Evolutionary conservation across 2,113 vertebrate species (phyloP), one percentile per base, ranked within the genome.

Genomic region (Suricata suricatta): DNA sequence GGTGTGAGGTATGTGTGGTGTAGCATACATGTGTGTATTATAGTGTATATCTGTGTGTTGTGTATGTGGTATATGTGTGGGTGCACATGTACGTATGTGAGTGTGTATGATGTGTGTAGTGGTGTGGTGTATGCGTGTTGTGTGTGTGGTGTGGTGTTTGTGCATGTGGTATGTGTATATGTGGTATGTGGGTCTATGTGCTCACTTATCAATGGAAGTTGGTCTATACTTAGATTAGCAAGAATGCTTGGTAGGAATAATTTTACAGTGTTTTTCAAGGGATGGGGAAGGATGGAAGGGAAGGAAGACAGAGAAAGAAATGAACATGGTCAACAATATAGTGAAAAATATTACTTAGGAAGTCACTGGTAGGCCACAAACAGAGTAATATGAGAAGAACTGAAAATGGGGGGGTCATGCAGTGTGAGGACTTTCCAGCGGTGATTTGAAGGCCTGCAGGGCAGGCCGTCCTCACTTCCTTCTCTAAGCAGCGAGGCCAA

Each of bases 331-430:
- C 12, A 38, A 71, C 10, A 52, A 41, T 25, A 27, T 0, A 47
- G 29, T 47, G 21, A 79, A 83, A 92, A 97, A 29, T 19, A 23
- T 41, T 35, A 47, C 35, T 68, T 21, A 66, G 21, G 19, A 89
- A 77, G 77, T 21, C 50, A 54, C 31, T 83, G 31, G 21, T 7
- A 25, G 21, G 52, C 9, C 64, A 12, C 68, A 76, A 41, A 47
- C 47, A 29, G 64, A 31, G 13, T 3, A 69, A 33, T 0, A 66
- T 7, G 38, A 25, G 0, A 2, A 29, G 23, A 31, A 80, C 60
- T 10, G 41, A 76, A 52, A 31, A 41, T 0, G 1, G 23, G 57
- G 64, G 10, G 1, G n/a, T 12, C 60, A 29, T 16, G 54, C 13
- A 16, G 9, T 2, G 0, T 33, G 35, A 21, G n/a, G 21, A 54